Base-by-base conservation (phyloP, 2,888 invertebrate species). In the Scaeva pyrastri region DNA sequence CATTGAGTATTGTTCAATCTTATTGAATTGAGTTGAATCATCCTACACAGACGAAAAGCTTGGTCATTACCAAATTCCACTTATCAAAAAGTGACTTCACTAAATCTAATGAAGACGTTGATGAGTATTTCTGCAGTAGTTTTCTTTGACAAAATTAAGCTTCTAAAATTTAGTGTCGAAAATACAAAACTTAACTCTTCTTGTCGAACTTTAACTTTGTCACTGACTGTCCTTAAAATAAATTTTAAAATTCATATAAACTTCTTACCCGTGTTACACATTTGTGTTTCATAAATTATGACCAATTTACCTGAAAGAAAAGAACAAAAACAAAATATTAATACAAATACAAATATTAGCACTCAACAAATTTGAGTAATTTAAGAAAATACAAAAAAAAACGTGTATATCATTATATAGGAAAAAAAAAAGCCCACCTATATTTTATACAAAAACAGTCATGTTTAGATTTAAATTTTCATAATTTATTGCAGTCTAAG, bases 261-360 rank as follows among this genome's bases (percentile, higher is more conserved):
- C 36, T 16, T 36, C 56, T 31, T 11, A 10, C 1, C 1, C 4
- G 10, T 16, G 5, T 31, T 26, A 26, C 2, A 36, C 5, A 11
- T 16, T 36, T 36, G 11, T 6, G 21, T 12, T 39, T 2, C 0
- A 10, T 23, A n/a, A 14, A 19, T 14, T 31, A 43, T 0, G 26
- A 31, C 11, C 43, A 71, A 66, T 26, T 64, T 72, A 78, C 78
- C 73, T 73, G 79, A 56, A 73, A 79, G 12, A 58, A 31, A 64
- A 56, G 19, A 23, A 56, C 21, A 55, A n/a, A 60, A 26, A 43
- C 21, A 10, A 39, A 36, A 62, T 1, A 39, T 43, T 12, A 60
- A 36, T 12, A 66, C n/a, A n/a, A n/a, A n/a, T n/a, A n/a, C n/a
- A n/a, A n/a, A n/a, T 8, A 36, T 48, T 36, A 66, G 36, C 10